Percentiles rank a stretch among this genome's conserved stretches.
Evolutionary conservation across 1,140 invertebrate species (phyloP).

Genomic region (Apis mellifera): Amel_HAv3.1 CM009934.2:4038001-4038500

Average conservation of each 20-base stretch:
- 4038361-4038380: not conserved
- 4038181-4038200: no score
- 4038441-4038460: conserved; percentile 20
- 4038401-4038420: conserved; percentile 17
- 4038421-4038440: conserved; percentile 36
- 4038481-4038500: conserved; percentile 46
- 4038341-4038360: not conserved
- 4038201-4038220: not conserved
- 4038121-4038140: no score
- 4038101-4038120: no score
- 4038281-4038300: not conserved
- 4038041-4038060: no score
- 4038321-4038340: not conserved
- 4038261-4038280: no score
- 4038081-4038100: no score
- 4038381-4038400: conserved; percentile 27
- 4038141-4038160: no score
- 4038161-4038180: no score
- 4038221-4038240: no score
- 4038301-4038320: not conserved
- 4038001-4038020: no score
- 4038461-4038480: conserved; percentile 12
- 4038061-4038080: no score
- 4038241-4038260: not conserved
- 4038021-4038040: no score